phyloP scores from a whole-genome alignment of 92 coral and sea anemone species.

The Porites rus region DNA sequence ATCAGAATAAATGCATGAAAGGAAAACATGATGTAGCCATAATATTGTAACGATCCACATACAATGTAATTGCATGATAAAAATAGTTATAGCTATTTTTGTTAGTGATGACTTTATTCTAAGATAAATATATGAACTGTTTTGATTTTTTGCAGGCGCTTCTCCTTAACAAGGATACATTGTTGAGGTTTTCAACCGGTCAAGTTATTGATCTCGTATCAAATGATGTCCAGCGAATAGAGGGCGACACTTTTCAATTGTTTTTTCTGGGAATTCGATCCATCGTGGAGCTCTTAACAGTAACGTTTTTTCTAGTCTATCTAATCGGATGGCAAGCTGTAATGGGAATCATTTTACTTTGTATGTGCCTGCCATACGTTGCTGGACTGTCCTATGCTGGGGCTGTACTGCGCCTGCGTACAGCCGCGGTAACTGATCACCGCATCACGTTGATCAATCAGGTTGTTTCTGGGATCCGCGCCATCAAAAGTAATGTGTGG shows the following conservation, averaged over 20 bases:
- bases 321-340: constrained; percentile 6
- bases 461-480: constrained; percentile 16
- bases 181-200: background rate
- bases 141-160: background rate
- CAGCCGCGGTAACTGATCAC: background rate
- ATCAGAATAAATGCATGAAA: too few species aligned
- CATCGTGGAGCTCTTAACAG: too few species aligned
- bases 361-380: constrained; percentile 9
- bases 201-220: constrained; percentile 19
- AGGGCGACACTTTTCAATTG: background rate
- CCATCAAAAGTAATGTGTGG: background rate
- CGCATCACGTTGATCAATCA: background rate
- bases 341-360: constrained; percentile 14
- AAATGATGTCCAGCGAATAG: constrained; percentile 19
- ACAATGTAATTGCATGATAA: background rate
- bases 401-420: background rate
- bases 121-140: background rate
- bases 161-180: background rate
- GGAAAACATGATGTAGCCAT: too few species aligned
- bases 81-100: too few species aligned
- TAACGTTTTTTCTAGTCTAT: background rate
- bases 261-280: too few species aligned
- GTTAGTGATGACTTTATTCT: too few species aligned
- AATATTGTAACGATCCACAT: too few species aligned
- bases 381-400: background rate